Conservation (phyloP, 1,140 invertebrate species). For the Papilio dardanus region DNA sequence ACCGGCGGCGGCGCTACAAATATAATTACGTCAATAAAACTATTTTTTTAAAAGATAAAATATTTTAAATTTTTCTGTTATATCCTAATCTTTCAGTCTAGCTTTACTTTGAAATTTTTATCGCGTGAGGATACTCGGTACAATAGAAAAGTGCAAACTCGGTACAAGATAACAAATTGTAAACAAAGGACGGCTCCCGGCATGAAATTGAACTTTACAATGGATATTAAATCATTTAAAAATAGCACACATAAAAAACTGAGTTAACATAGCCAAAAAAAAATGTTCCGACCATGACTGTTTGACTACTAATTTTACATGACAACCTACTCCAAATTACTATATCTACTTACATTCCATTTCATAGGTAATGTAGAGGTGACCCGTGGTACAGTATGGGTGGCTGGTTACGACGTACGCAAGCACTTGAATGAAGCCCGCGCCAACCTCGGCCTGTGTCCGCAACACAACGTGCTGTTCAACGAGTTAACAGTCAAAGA, state of each 20-base stretch:
- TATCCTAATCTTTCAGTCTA: background rate
- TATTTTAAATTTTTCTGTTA: background rate
- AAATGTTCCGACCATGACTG: too few species aligned
- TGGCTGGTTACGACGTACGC: constrained; percentile 88
- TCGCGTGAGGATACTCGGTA: too few species aligned
- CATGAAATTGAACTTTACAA: too few species aligned
- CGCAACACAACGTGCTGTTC: constrained; percentile 97
- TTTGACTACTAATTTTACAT: too few species aligned
- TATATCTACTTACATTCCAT: background rate
- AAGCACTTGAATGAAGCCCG: constrained; percentile 83
- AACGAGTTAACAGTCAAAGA: constrained; percentile 94
- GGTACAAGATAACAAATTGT: too few species aligned
- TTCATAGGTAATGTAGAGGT: constrained; percentile 77
- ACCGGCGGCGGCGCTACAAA: background rate
- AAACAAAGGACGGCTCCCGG: too few species aligned
- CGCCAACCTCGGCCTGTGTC: constrained; percentile 92
- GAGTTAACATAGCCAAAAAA: too few species aligned
- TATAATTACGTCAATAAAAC: background rate
- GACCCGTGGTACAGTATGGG: constrained; percentile 86
- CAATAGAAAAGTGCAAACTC: too few species aligned
- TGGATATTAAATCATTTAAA: too few species aligned
- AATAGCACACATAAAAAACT: too few species aligned
- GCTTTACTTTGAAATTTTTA: too few species aligned
- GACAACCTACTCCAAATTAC: background rate
- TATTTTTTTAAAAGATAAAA: background rate